Evolutionary conservation across 2,888 invertebrate genomes (phyloP).

Genomic region (Himalopsyche tibetana): DNA sequence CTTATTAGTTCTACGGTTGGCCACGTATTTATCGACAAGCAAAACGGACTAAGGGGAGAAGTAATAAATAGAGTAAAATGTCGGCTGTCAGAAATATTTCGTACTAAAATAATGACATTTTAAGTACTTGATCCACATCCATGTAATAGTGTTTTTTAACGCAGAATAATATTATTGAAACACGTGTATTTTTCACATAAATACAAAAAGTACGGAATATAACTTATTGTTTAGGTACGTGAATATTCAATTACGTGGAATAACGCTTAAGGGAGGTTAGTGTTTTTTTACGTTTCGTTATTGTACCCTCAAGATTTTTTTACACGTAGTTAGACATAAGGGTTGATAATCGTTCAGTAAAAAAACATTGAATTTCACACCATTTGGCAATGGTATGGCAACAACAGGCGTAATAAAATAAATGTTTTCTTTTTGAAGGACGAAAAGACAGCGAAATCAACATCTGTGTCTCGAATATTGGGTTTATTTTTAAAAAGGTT

Average conservation of each 20-base stretch:
- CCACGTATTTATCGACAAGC: neutral
- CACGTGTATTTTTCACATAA: neutral
- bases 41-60: neutral
- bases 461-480: too few relatives aligned
- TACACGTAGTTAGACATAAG: neutral
- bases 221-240: neutral
- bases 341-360: neutral
- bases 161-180: neutral
- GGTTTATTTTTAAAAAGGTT: too few relatives aligned
- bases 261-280: neutral
- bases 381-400: too few relatives aligned
- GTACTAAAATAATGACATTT: neutral
- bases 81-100: neutral
- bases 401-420: too few relatives aligned
- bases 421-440: too few relatives aligned
- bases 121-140: neutral
- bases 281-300: slow-evolving; percentile 5
- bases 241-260: slow-evolving; percentile 38
- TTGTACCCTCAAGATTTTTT: neutral
- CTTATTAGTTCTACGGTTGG: neutral
- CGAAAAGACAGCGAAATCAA: too few relatives aligned
- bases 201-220: neutral
- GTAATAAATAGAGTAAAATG: neutral
- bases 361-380: too few relatives aligned
- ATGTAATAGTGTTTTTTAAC: neutral